phyloP scores from a whole-genome alignment of 2,113 vertebrate species.

The Coptodon bakossiorum region DNA sequence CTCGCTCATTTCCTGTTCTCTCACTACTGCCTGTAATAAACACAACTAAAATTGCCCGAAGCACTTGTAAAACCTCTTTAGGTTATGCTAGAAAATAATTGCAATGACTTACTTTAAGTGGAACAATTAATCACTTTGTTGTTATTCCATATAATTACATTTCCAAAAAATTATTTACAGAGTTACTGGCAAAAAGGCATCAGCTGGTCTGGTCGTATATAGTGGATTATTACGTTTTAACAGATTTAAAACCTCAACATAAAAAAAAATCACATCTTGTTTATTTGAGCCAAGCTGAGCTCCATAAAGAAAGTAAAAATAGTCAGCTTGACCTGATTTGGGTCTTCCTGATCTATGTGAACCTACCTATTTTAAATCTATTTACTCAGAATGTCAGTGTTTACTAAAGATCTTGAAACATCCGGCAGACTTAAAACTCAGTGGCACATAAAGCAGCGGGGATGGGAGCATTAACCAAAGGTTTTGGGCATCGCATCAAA shows the following conservation, averaged over 20 bases:
- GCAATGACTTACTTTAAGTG: background rate
- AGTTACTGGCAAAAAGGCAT: background rate
- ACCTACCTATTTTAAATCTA: background rate
- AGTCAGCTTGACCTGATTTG: background rate
- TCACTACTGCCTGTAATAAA: background rate
- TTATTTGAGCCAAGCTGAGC: background rate
- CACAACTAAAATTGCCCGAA: background rate
- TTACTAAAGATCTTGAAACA: background rate
- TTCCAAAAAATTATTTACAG: background rate
- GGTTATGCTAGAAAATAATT: background rate
- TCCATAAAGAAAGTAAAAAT: background rate
- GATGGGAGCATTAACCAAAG: background rate
- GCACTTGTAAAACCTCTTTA: background rate
- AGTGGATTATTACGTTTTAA: background rate
- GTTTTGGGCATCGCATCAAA: conserved; percentile 1
- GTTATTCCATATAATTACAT: background rate
- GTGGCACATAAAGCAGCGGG: background rate
- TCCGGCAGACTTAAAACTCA: background rate
- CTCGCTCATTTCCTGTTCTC: background rate
- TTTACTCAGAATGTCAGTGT: background rate
- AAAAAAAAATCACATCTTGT: background rate
- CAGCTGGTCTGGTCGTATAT: background rate
- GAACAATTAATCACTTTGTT: background rate
- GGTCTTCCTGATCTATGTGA: background rate
- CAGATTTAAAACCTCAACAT: background rate